A percentile compares a stretch with the other conserved stretches of the same genome.
Conservation (phyloP, 2,888 invertebrate genomes). For the Nomada ruficornis region DNA sequence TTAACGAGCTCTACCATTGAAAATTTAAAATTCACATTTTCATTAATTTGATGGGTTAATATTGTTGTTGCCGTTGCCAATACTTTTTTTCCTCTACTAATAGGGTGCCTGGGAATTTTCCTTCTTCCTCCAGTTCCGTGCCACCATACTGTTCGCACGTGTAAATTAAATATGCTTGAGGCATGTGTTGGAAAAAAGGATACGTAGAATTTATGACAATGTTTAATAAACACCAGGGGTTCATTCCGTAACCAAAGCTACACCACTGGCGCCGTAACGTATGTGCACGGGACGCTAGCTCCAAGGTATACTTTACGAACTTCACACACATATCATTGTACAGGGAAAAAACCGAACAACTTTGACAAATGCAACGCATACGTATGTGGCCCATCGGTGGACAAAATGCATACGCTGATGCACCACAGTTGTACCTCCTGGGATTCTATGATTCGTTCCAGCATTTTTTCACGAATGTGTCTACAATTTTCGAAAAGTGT, state of each 20-base stretch:
- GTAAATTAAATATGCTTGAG: neutral
- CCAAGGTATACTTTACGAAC: slow-evolving; percentile 2
- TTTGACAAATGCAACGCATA: slow-evolving; percentile 14
- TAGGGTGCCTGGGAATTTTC: neutral
- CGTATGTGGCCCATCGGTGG: neutral
- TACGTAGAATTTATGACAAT: slow-evolving; percentile 6
- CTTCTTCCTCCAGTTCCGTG: neutral
- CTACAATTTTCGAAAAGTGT: neutral
- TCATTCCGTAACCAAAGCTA: neutral
- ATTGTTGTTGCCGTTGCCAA: neutral
- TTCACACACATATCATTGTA: neutral
- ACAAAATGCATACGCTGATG: neutral
- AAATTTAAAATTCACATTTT: too few relatives aligned
- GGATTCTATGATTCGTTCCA: slow-evolving; percentile 9
- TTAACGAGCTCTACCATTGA: too few relatives aligned
- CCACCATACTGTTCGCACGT: neutral
- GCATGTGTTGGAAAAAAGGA: neutral
- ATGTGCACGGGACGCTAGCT: neutral
- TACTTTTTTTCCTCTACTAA: neutral
- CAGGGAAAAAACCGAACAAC: neutral
- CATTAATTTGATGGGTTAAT: too few relatives aligned
- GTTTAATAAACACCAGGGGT: neutral
- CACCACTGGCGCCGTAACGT: neutral
- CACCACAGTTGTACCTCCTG: neutral
- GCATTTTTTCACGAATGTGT: slow-evolving; percentile 6